phyloP scores from a whole-genome alignment of 2,888 invertebrate species.

The Cerceris rybyensis region DNA sequence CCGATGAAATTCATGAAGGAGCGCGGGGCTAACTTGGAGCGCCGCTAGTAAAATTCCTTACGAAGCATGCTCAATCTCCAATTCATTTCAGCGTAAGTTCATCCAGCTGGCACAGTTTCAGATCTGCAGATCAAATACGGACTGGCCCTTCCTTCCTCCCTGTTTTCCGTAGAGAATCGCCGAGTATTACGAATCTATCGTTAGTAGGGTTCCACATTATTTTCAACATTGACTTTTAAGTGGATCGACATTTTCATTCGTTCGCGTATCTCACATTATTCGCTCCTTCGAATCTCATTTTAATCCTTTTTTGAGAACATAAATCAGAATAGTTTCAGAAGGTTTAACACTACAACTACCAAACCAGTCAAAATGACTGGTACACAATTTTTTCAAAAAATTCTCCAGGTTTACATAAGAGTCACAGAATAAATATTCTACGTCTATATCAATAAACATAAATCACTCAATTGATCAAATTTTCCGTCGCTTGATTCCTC shows the following conservation, averaged over 20 bases:
- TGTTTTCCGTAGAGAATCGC: slow-evolving; percentile 17
- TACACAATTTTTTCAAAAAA: no score
- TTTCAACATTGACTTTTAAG: slow-evolving; percentile 10
- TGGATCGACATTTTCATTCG: neutral
- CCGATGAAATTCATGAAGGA: slow-evolving; percentile 56
- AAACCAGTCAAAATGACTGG: no score
- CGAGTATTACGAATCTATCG: slow-evolving; percentile 24
- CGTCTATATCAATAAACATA: no score
- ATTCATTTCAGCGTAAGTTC: slow-evolving; percentile 62
- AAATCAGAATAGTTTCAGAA: neutral
- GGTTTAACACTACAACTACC: neutral
- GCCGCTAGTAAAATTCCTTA: slow-evolving; percentile 43
- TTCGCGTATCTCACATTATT: neutral
- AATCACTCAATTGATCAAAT: no score
- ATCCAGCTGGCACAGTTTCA: slow-evolving; percentile 67
- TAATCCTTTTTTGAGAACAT: neutral
- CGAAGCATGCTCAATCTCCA: slow-evolving; percentile 54
- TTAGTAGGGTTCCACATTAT: slow-evolving; percentile 24
- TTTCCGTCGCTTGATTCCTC: no score
- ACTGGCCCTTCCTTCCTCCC: slow-evolving; percentile 26
- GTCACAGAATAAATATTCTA: no score
- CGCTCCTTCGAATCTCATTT: neutral
- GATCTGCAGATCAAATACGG: slow-evolving; percentile 54
- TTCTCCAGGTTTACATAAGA: no score
- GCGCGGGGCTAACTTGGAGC: slow-evolving; percentile 14